Base-by-base conservation (phyloP, 2,888 invertebrate species). In the Anaspis maculata region DNA sequence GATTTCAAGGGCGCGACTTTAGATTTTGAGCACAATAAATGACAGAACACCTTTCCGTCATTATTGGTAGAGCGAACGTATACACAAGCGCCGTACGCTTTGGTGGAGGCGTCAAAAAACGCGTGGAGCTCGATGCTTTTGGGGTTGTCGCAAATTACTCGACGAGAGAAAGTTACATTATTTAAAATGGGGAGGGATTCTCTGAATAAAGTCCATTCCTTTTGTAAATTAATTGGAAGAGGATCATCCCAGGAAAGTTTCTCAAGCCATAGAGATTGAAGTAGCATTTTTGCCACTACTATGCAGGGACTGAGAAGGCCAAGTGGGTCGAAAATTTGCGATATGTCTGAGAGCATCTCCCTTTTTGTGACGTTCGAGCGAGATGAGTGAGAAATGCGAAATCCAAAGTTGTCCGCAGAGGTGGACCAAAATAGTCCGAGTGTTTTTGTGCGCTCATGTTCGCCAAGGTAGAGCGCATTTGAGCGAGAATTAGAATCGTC, bases 231-330 rank as follows among this genome's bases (percentile, higher is more conserved):
- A 19, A 10, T 13, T 7, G 41, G 41, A 27, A 42, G 9, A 4
- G 30, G 27, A 25, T 42, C 42, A 34, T 42, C 31, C 37, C 41
- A 41, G 3, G 24, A 27, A 15, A 41, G 3, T 9, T 37, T 42
- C 3, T 26, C 29, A 13, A 10, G 25, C 40, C 41, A 41, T 14
- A 42, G 32, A 25, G 21, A 13, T 29, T 41, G 41, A 3, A 42
- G n/a, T 15, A 41, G 22, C 10, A 41, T 9, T 24, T 41, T 41
- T 7, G 29, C 11, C 11, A 31, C 14, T 13, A 41, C 25, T n/a
- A 37, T 27, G 13, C 22, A 3, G 5, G 31, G 34, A 15, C 29
- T 30, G 3, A 41, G 7, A 6, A 37, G 25, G 11, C 37, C 37
- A 13, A 41, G 30, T 10, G 41, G 41, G 16, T 41, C 41, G 29